phyloP scores from a whole-genome alignment of 2,888 invertebrate genomes.

The Dynastes maya region DNA sequence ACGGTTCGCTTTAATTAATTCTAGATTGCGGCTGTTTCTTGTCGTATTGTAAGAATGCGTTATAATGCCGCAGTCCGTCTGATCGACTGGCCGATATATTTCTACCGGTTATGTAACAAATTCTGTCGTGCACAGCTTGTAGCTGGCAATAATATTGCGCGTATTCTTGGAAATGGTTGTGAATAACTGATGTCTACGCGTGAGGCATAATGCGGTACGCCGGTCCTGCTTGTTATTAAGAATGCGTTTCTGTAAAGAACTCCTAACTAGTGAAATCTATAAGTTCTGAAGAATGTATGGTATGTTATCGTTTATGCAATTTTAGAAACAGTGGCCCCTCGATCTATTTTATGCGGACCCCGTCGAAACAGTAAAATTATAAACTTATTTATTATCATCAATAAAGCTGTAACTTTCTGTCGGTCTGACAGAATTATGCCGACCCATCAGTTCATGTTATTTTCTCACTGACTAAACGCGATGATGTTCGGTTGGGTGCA shows the following conservation, averaged over 20 bases:
- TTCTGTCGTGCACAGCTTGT: slow-evolving; percentile 48
- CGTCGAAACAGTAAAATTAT: no score
- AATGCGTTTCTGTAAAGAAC: slow-evolving; percentile 1
- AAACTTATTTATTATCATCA: no score
- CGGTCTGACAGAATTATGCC: no score
- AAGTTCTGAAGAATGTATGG: not conserved
- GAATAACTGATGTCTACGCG: slow-evolving; percentile 25
- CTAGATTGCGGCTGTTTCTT: slow-evolving; percentile 47
- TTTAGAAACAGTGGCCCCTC: no score
- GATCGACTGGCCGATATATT: slow-evolving; percentile 59
- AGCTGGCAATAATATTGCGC: slow-evolving; percentile 47
- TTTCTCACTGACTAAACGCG: no score
- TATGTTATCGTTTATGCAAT: no score
- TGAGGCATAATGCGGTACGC: slow-evolving; percentile 11
- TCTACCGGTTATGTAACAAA: slow-evolving; percentile 58
- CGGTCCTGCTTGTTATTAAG: not conserved
- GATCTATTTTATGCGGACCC: no score
- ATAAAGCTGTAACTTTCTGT: no score
- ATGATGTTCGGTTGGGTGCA: no score
- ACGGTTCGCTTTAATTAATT: slow-evolving; percentile 52
- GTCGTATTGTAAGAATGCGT: slow-evolving; percentile 52
- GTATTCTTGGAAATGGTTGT: slow-evolving; percentile 50
- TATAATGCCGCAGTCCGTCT: slow-evolving; percentile 47
- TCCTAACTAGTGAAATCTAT: not conserved
- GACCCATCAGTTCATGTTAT: no score